Conservation (phyloP, 2,797 vertebrate genomes). For the Epinephelus awoara region DNA sequence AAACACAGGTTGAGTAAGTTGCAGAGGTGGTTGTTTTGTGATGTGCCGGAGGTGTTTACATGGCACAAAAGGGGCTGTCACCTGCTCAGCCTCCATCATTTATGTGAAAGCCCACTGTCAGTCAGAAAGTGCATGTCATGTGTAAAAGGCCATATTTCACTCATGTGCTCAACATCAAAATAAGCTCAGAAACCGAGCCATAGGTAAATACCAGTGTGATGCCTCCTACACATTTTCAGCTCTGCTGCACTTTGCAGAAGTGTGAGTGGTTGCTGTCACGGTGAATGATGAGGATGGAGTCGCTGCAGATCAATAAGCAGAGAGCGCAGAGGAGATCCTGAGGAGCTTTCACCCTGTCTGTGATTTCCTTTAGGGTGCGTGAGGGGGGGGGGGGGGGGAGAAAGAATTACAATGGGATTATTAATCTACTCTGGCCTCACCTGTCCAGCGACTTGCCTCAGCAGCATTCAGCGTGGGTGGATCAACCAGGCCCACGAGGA, state of each 20-base stretch:
- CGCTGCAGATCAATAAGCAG: slow-evolving; percentile 67
- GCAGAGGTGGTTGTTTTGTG: neutral
- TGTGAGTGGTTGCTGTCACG: slow-evolving; percentile 38
- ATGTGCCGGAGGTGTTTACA: slow-evolving; percentile 2
- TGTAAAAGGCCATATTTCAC: slow-evolving; percentile 11
- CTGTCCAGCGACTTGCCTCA: slow-evolving; percentile 44
- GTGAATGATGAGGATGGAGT: slow-evolving; percentile 69
- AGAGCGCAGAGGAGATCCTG: slow-evolving; percentile 44
- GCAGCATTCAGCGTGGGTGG: slow-evolving; percentile 49
- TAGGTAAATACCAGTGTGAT: slow-evolving; percentile 40
- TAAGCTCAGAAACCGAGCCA: slow-evolving; percentile 2
- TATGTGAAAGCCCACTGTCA: slow-evolving; percentile 24
- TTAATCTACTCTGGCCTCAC: slow-evolving; percentile 71
- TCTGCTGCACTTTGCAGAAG: slow-evolving; percentile 28
- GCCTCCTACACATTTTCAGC: slow-evolving; percentile 19
- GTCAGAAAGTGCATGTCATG: slow-evolving; percentile 3
- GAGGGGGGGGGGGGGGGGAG: too few relatives aligned
- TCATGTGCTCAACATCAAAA: neutral
- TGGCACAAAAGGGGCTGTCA: slow-evolving; percentile 22
- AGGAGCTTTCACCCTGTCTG: slow-evolving; percentile 54
- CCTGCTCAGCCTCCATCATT: slow-evolving; percentile 36
- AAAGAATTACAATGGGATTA: slow-evolving; percentile 69
- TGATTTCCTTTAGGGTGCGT: slow-evolving; percentile 49
- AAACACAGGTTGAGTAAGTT: neutral
- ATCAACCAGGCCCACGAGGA: slow-evolving; percentile 34